Percentiles rank a stretch among this genome's conserved stretches.
These are phyloP conservation scores for Bujurquina vittata DNA, from an alignment of 2,113 vertebrate species.

Conservation along the genomic window DNA sequence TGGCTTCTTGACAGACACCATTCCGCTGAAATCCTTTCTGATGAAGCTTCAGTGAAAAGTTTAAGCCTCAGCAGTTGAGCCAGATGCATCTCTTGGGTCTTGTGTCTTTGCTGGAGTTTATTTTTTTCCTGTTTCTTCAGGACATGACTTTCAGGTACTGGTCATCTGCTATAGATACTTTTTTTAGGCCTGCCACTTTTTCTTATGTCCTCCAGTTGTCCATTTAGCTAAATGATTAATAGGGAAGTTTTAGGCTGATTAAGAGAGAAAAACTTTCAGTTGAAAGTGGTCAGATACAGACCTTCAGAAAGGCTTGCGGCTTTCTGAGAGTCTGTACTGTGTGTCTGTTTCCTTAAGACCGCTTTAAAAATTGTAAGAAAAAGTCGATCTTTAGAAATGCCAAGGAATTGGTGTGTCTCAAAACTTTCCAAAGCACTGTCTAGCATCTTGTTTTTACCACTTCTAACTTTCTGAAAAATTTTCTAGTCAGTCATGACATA, in stretches of 20 bases:
- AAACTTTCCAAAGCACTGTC: background rate
- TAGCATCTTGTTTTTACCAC: background rate
- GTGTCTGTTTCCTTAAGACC: background rate
- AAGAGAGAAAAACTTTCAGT: background rate
- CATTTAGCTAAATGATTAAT: background rate
- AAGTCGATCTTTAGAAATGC: background rate
- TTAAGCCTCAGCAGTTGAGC: background rate
- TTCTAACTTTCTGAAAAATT: background rate
- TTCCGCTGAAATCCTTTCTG: background rate
- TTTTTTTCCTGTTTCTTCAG: background rate
- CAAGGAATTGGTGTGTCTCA: background rate
- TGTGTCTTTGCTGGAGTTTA: background rate
- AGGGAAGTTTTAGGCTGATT: background rate
- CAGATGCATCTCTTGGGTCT: background rate
- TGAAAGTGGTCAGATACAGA: background rate
- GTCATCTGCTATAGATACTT: background rate
- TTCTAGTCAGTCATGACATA: conserved; percentile 9
- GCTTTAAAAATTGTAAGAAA: background rate
- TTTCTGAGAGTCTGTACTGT: too few species aligned
- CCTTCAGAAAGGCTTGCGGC: background rate
- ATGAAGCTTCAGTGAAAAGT: background rate
- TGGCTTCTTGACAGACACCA: background rate
- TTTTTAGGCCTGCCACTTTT: background rate
- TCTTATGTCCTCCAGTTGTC: background rate
- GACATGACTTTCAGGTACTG: background rate